Conservation (phyloP, 2,888 invertebrate species). For the Andrena praecox region DNA sequence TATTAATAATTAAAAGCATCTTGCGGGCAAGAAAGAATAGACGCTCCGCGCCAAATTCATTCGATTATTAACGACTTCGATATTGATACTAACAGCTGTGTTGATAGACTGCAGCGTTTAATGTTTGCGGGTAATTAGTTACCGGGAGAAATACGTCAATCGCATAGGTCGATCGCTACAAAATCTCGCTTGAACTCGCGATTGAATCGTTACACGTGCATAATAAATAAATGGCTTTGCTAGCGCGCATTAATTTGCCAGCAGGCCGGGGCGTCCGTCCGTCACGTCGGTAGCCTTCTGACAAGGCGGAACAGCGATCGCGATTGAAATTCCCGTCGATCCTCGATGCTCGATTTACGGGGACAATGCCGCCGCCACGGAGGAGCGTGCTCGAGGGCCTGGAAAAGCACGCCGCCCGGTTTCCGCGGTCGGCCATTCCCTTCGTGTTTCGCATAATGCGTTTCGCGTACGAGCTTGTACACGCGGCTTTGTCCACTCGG, state of each 20-base stretch:
- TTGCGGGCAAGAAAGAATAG: not conserved
- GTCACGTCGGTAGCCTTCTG: not conserved
- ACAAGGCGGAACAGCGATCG: not conserved
- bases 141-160: not conserved
- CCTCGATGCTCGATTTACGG: slow-evolving; percentile 36
- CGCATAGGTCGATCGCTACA: not conserved
- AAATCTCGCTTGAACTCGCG: not conserved
- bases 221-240: not conserved
- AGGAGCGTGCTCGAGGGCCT: slow-evolving; percentile 6
- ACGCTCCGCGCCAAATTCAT: not conserved
- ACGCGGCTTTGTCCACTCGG: slow-evolving; percentile 47
- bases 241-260: too few species aligned
- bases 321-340: slow-evolving; percentile 1
- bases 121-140: not conserved
- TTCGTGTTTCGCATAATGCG: slow-evolving; percentile 58
- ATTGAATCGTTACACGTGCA: slow-evolving; percentile 14
- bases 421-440: slow-evolving; percentile 21
- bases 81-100: slow-evolving; percentile 6
- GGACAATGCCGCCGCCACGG: slow-evolving; percentile 30
- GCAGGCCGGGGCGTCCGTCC: too few species aligned
- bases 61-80: not conserved
- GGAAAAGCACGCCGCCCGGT: not conserved
- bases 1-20: not conserved
- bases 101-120: not conserved
- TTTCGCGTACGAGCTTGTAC: slow-evolving; percentile 24